Evolutionary conservation across 2,888 invertebrate genomes (phyloP).

Genomic region (Lydus trimaculatus): DNA sequence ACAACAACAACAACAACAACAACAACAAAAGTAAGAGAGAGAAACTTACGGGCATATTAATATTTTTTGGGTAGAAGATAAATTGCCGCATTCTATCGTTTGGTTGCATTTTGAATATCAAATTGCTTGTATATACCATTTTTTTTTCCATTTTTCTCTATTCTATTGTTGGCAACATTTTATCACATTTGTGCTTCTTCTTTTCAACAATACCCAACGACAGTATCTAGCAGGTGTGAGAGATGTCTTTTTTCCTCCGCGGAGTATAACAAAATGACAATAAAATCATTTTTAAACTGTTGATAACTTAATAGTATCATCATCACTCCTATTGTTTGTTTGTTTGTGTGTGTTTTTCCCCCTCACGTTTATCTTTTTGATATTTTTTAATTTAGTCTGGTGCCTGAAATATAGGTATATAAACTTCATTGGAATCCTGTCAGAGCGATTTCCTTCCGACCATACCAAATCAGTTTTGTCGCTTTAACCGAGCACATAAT

Average conservation of each 20-base stretch:
- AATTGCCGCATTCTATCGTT: conserved; percentile 5
- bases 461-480: conserved; percentile 32
- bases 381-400: not conserved
- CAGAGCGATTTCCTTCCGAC: conserved; percentile 20
- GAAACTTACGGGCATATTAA: not conserved
- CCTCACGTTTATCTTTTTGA: not conserved
- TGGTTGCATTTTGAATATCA: conserved; percentile 7
- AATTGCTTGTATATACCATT: conserved; percentile 6
- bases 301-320: not conserved
- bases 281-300: not conserved
- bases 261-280: not conserved
- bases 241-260: too few species aligned
- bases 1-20: not conserved
- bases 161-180: not conserved
- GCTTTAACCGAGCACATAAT: conserved; percentile 38
- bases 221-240: not conserved
- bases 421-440: conserved; percentile 4
- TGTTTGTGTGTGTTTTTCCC: too few species aligned
- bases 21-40: not conserved
- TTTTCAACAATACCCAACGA: not conserved
- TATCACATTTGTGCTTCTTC: not conserved
- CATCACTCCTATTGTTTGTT: not conserved
- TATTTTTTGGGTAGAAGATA: conserved; percentile 4
- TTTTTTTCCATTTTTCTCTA: not conserved
- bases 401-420: not conserved